Percentiles rank a stretch among this genome's conserved stretches.
These are phyloP conservation scores for Mechanitis messenoides DNA, from an alignment of 2,888 invertebrate genomes.

Conservation along the genomic window DNA sequence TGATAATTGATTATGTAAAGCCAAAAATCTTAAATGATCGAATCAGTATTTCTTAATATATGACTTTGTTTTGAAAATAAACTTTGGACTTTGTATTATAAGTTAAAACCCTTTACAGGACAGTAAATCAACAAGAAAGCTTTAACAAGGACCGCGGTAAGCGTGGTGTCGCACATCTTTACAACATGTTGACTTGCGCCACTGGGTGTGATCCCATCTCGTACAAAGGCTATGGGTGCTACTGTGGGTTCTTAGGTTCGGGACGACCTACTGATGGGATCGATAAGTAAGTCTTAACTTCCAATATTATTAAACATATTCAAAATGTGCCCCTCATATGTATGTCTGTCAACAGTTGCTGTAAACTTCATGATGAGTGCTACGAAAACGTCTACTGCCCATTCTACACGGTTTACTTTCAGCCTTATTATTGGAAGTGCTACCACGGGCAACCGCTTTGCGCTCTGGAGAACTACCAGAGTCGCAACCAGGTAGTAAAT, in stretches of 20 bases:
- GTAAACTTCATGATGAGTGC: constrained; percentile 90
- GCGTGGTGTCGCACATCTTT: constrained; percentile 86
- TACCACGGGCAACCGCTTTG: constrained; percentile 86
- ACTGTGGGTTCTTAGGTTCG: constrained; percentile 90
- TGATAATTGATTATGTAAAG: neutral
- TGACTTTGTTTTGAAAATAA: neutral
- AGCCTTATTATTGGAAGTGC: constrained; percentile 93
- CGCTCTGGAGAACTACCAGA: constrained; percentile 73
- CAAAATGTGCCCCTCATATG: neutral
- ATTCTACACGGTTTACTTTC: constrained; percentile 87
- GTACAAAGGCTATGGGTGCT: constrained; percentile 93
- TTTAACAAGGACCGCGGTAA: constrained; percentile 75
- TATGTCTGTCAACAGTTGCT: constrained; percentile 78
- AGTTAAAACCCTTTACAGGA: constrained; percentile 37
- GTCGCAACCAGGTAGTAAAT: constrained; percentile 51
- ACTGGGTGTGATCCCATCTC: constrained; percentile 89
- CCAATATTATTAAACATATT: neutral
- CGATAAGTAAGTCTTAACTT: constrained; percentile 76
- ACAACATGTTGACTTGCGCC: constrained; percentile 90
- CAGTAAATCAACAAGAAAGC: constrained; percentile 49
- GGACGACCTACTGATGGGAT: constrained; percentile 88
- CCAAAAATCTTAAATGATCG: neutral
- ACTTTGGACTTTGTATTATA: neutral
- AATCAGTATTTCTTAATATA: neutral
- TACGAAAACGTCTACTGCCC: constrained; percentile 88